These are phyloP conservation scores for Nycticebus coucang DNA, from an alignment of 2,113 vertebrate genomes.

Conservation along the genomic window DNA sequence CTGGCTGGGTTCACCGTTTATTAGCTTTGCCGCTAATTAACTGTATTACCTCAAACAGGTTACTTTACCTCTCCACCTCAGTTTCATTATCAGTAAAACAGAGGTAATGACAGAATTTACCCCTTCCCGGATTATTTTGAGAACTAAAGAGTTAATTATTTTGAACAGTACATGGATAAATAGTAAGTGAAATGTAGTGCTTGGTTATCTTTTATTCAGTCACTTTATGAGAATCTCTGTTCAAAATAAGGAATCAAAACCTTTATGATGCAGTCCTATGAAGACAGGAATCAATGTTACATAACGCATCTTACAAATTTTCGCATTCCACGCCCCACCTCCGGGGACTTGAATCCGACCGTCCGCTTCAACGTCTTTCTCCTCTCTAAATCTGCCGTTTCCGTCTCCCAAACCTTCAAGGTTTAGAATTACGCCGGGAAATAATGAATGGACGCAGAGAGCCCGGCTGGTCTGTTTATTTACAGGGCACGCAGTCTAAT, in stretches of 20 bases:
- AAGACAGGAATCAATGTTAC: not conserved
- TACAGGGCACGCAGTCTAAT: not conserved
- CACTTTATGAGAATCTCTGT: not conserved
- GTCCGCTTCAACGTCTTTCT: not conserved
- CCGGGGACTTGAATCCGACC: not conserved
- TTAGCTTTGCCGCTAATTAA: not conserved
- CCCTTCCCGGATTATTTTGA: not conserved
- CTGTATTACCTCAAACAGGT: not conserved
- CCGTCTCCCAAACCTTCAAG: not conserved
- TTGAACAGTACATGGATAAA: not conserved
- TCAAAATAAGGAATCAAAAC: constrained; percentile 9
- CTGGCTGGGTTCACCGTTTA: not conserved
- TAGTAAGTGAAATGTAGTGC: not conserved
- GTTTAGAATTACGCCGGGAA: not conserved
- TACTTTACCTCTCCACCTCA: not conserved
- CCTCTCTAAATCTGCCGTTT: not conserved
- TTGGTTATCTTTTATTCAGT: not conserved
- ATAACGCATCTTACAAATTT: constrained; percentile 11
- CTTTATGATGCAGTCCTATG: not conserved
- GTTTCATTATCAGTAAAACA: not conserved
- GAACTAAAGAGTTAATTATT: not conserved
- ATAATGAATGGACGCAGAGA: not conserved
- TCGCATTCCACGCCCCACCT: not conserved
- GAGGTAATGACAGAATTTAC: not conserved
- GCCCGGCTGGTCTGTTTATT: not conserved